Conservation (phyloP, 2,797 vertebrate species). For the Danio kyathit region DNA sequence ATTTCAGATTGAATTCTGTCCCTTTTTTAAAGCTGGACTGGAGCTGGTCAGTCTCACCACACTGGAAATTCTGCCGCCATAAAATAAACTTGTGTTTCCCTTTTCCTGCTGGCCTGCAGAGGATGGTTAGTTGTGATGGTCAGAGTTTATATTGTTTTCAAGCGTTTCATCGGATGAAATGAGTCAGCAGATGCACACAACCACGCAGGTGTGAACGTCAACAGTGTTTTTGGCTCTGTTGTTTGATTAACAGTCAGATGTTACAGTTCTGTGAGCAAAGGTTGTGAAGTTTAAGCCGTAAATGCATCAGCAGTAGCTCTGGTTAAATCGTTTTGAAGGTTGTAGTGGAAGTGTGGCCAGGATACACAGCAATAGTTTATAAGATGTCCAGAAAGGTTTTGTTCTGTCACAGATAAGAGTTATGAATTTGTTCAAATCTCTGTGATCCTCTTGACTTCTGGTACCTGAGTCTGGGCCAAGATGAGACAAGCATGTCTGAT, state of each 20-base stretch:
- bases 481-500: slow-evolving; percentile 25
- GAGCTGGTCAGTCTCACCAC: slow-evolving; percentile 30
- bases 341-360: background rate
- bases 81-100: slow-evolving; percentile 26
- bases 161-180: slow-evolving; percentile 2
- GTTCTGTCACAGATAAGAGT: slow-evolving; percentile 25
- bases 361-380: slow-evolving; percentile 26
- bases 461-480: slow-evolving; percentile 15
- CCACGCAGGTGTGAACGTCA: background rate
- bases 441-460: slow-evolving; percentile 25
- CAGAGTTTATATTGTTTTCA: background rate
- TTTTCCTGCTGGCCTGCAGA: background rate
- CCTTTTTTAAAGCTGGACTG: slow-evolving; percentile 8
- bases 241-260: slow-evolving; percentile 11
- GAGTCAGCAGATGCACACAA: slow-evolving; percentile 1
- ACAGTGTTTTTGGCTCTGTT: background rate
- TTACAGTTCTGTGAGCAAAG: background rate
- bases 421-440: slow-evolving; percentile 12
- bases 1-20: slow-evolving; percentile 12
- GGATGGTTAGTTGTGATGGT: background rate
- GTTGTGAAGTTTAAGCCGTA: slow-evolving; percentile 2
- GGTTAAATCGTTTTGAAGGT: slow-evolving; percentile 2
- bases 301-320: slow-evolving; percentile 11
- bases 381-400: background rate
- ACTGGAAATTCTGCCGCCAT: background rate